phyloP scores from a whole-genome alignment of 2,888 invertebrate genomes.

The Sisyra nigra region DNA sequence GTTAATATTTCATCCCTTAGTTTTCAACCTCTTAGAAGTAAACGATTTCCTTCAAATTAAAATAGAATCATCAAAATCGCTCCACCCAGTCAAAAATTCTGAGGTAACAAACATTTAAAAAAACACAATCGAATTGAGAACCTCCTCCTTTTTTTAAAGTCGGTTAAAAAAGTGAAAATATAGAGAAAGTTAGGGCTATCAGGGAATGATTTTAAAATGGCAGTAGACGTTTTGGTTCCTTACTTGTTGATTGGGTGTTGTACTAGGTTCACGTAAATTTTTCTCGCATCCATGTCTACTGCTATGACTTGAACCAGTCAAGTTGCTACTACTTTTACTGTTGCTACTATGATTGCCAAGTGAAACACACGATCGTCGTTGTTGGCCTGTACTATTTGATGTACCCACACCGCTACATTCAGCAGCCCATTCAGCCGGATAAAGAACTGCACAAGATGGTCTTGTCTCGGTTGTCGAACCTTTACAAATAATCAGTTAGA shows the following conservation, averaged over 20 bases:
- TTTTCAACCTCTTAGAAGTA: too few relatives aligned
- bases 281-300: slow-evolving; percentile 24
- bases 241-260: slow-evolving; percentile 7
- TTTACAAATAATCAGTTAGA: slow-evolving; percentile 11
- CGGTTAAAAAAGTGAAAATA: too few relatives aligned
- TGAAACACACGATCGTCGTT: slow-evolving; percentile 35
- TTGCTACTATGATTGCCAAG: slow-evolving; percentile 55
- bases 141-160: too few relatives aligned
- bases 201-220: neutral
- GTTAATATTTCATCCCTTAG: too few relatives aligned
- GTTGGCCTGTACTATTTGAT: slow-evolving; percentile 30
- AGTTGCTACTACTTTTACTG: slow-evolving; percentile 63
- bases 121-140: too few relatives aligned
- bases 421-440: slow-evolving; percentile 25
- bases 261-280: slow-evolving; percentile 11
- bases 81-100: too few relatives aligned
- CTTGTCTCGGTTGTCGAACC: slow-evolving; percentile 45
- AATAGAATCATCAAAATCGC: too few relatives aligned
- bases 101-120: too few relatives aligned
- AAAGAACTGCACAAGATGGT: slow-evolving; percentile 40
- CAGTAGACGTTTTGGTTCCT: too few relatives aligned
- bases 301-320: slow-evolving; percentile 41
- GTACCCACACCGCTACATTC: slow-evolving; percentile 23
- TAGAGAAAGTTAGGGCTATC: too few relatives aligned
- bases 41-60: too few relatives aligned